Conservation (phyloP, 2,797 vertebrate species). For the Steatocranus sp. region DNA sequence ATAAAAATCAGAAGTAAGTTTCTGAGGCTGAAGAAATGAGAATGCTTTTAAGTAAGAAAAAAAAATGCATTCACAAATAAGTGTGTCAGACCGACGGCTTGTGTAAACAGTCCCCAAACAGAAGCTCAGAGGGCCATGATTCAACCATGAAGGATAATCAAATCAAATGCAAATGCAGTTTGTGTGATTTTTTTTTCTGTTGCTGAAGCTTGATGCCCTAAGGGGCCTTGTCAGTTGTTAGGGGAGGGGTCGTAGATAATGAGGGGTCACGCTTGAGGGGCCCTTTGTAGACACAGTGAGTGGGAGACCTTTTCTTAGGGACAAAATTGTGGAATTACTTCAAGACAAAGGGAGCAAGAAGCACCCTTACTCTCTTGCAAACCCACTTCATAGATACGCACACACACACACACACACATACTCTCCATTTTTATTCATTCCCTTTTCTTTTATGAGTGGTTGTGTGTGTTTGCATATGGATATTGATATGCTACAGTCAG, state of each 20-base stretch:
- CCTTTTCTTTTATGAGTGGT: conserved; percentile 9
- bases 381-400: neutral
- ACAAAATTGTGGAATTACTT: conserved; percentile 71
- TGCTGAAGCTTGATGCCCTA: conserved; percentile 57
- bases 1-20: neutral
- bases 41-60: neutral
- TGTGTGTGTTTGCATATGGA: neutral
- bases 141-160: conserved; percentile 75
- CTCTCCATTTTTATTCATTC: neutral
- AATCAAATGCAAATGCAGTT: conserved; percentile 74
- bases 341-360: conserved; percentile 66
- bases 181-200: conserved; percentile 48
- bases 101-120: conserved; percentile 47
- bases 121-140: conserved; percentile 59
- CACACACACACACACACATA: neutral
- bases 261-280: conserved; percentile 69
- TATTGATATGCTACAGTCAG: neutral
- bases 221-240: conserved; percentile 61
- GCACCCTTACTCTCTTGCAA: neutral
- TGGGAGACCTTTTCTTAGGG: conserved; percentile 63
- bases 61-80: conserved; percentile 21
- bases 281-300: conserved; percentile 65
- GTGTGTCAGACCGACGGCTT: conserved; percentile 49
- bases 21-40: conserved; percentile 14
- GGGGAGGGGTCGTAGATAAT: conserved; percentile 64